Evolutionary conservation across 2,888 invertebrate species (phyloP).

Genomic region (Coenonympha arcania): DNA sequence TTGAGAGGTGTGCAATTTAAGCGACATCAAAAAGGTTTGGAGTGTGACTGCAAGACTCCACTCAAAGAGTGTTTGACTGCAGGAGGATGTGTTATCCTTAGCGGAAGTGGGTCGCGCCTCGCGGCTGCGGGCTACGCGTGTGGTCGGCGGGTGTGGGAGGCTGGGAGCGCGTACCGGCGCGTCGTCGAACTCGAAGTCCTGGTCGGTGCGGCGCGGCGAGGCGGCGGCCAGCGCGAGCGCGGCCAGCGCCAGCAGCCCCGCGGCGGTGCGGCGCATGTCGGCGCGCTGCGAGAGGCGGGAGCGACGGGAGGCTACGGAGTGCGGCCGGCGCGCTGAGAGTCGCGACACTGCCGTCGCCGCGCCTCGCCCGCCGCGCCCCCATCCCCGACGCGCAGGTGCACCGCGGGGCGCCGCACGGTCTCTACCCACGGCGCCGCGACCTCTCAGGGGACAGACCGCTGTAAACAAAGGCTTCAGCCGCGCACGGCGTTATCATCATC

Average conservation of each 20-base stretch:
- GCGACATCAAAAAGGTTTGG: neutral
- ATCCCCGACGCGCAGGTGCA: constrained; percentile 1
- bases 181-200: constrained; percentile 68
- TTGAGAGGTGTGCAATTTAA: no score
- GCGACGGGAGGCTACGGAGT: constrained; percentile 17
- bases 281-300: constrained; percentile 13
- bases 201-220: constrained; percentile 43
- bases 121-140: neutral
- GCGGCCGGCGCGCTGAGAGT: constrained; percentile 16
- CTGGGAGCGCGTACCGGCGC: constrained; percentile 41
- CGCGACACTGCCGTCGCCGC: constrained; percentile 22
- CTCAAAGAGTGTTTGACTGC: no score
- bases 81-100: no score
- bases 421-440: neutral
- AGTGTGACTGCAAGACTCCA: no score
- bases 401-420: neutral
- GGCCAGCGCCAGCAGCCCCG: constrained; percentile 17
- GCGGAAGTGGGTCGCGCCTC: neutral
- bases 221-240: constrained; percentile 29
- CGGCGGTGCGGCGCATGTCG: constrained; percentile 17
- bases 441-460: neutral
- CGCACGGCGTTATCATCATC: no score
- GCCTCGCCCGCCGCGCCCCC: constrained; percentile 19
- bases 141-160: neutral
- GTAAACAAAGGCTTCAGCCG: no score